A percentile compares a stretch with the other conserved stretches of the same genome.
Evolutionary conservation across 1,140 invertebrate species (phyloP).

Genomic region (Aphelinus atriplicis): DNA sequence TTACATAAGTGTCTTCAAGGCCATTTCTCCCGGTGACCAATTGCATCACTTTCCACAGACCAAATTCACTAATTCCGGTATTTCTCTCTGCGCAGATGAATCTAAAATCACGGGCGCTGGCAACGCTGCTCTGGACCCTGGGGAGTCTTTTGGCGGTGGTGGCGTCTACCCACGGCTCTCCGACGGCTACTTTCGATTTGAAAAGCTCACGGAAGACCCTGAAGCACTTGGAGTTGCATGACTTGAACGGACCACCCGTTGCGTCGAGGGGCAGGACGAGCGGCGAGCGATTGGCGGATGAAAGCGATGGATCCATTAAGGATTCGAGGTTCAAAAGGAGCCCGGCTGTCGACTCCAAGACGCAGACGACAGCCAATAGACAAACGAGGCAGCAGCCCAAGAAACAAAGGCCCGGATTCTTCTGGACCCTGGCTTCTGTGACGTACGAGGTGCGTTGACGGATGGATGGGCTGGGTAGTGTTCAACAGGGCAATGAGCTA

Average conservation of each 20-base stretch:
- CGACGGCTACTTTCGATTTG: too few relatives aligned
- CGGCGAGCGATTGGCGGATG: neutral
- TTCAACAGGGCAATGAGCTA: too few relatives aligned
- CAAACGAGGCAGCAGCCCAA: conserved; percentile 50
- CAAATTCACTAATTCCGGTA: too few relatives aligned
- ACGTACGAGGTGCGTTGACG: conserved; percentile 58
- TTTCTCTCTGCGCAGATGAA: conserved; percentile 22
- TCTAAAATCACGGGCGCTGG: neutral
- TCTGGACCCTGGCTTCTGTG: conserved; percentile 63
- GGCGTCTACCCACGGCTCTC: too few relatives aligned
- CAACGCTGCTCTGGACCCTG: neutral
- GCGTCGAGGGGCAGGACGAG: too few relatives aligned
- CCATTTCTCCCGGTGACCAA: too few relatives aligned
- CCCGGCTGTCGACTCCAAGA: neutral
- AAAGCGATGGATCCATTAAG: neutral
- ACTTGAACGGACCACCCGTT: neutral
- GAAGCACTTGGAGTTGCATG: conserved; percentile 28
- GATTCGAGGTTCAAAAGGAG: conserved; percentile 5
- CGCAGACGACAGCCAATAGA: conserved; percentile 32
- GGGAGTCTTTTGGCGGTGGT: too few relatives aligned
- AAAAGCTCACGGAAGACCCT: neutral
- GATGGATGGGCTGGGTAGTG: too few relatives aligned
- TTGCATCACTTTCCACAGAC: too few relatives aligned
- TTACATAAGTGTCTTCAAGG: too few relatives aligned
- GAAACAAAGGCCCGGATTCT: conserved; percentile 62